These are phyloP conservation scores for Paratilapia polleni DNA, from an alignment of 2,113 vertebrate genomes.

Conservation along the genomic window DNA sequence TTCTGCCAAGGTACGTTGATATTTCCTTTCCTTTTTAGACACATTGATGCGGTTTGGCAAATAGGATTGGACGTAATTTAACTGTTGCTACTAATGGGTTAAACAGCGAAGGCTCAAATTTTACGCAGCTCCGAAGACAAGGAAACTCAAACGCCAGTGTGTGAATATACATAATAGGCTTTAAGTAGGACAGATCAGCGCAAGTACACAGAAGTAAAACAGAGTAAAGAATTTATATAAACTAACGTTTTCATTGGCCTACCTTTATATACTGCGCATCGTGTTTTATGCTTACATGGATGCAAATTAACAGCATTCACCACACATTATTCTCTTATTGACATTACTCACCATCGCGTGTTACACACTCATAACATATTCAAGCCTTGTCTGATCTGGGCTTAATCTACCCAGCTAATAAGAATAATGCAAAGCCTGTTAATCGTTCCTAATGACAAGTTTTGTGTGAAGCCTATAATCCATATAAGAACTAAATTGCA, in stretches of 20 bases:
- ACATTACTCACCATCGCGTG: not conserved
- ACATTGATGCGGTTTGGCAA: not conserved
- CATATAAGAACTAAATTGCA: not conserved
- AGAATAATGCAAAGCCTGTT: constrained; percentile 50
- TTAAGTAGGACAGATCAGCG: not conserved
- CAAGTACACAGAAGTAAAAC: not conserved
- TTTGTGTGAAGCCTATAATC: not conserved
- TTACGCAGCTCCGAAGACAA: constrained; percentile 27
- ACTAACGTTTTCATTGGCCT: not conserved
- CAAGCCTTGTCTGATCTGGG: not conserved
- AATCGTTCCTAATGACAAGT: not conserved
- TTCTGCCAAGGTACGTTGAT: constrained; percentile 57
- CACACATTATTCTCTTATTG: not conserved
- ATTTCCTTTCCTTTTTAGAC: not conserved
- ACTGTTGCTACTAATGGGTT: not conserved
- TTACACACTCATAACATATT: not conserved
- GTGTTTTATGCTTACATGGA: not conserved
- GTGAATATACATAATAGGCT: not conserved
- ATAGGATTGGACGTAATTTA: not conserved
- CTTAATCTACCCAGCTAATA: not conserved
- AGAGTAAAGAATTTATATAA: not conserved
- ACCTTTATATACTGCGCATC: not conserved
- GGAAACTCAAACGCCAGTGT: constrained; percentile 28
- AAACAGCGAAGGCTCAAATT: not conserved
- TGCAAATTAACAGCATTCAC: not conserved